These are phyloP conservation scores for Leptogaster cylindrica DNA, from an alignment of 2,888 invertebrate species.

Conservation along the genomic window DNA sequence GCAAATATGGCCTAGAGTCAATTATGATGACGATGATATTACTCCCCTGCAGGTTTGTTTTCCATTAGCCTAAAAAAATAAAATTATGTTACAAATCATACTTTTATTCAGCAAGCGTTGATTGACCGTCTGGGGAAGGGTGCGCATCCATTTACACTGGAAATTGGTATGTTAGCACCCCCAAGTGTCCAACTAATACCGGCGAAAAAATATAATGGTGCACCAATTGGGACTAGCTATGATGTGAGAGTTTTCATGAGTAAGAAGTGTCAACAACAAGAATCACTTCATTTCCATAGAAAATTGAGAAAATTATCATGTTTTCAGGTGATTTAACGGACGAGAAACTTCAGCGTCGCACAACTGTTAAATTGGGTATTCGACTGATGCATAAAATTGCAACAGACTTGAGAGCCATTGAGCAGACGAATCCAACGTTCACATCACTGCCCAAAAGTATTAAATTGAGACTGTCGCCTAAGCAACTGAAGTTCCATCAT, in stretches of 20 bases:
- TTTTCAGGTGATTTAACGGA: slow-evolving; percentile 79
- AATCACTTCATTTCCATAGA: no score
- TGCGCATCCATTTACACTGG: slow-evolving; percentile 78
- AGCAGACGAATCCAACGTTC: slow-evolving; percentile 48
- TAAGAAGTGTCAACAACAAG: no score
- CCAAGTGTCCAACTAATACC: slow-evolving; percentile 85
- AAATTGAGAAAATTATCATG: no score
- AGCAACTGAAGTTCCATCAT: slow-evolving; percentile 49
- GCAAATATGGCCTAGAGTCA: slow-evolving; percentile 74
- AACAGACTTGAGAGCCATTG: slow-evolving; percentile 48
- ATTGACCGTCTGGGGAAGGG: slow-evolving; percentile 75
- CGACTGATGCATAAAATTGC: slow-evolving; percentile 70
- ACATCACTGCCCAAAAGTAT: slow-evolving; percentile 49
- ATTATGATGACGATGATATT: slow-evolving; percentile 64
- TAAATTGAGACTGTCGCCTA: slow-evolving; percentile 51
- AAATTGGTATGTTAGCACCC: slow-evolving; percentile 79
- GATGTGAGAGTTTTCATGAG: slow-evolving; percentile 82
- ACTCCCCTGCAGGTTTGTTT: slow-evolving; percentile 73
- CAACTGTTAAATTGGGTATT: slow-evolving; percentile 81
- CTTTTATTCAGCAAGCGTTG: slow-evolving; percentile 81
- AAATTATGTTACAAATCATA: no score
- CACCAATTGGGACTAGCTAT: slow-evolving; percentile 86
- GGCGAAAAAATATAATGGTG: slow-evolving; percentile 84
- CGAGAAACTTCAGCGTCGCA: slow-evolving; percentile 76
- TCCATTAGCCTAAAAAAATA: neutral